Percentiles rank a stretch among this genome's conserved stretches.
phyloP scores from a whole-genome alignment of 2,888 invertebrate genomes.

The Harpalus rufipes region DNA sequence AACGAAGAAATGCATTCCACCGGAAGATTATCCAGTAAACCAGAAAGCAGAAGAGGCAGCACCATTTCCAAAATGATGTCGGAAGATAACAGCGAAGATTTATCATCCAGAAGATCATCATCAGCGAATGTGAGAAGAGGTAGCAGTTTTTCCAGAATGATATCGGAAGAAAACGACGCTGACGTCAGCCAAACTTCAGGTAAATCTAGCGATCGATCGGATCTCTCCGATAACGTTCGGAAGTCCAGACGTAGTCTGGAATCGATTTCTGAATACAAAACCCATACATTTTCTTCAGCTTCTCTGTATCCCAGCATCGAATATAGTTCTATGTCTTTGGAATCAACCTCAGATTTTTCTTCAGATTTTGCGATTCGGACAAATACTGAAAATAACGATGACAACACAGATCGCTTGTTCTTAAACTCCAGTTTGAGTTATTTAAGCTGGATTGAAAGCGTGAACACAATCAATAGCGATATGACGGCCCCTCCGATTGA shows the following conservation, averaged over 20 bases:
- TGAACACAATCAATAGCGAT: slow-evolving; percentile 72
- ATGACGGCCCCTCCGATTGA: slow-evolving; percentile 68
- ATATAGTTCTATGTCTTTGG: slow-evolving; percentile 72
- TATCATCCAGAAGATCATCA: slow-evolving; percentile 54
- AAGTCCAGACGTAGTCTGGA: slow-evolving; percentile 75
- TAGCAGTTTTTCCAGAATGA: slow-evolving; percentile 58
- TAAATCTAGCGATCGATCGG: slow-evolving; percentile 57
- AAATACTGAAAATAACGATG: slow-evolving; percentile 70
- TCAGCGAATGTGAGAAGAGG: slow-evolving; percentile 54
- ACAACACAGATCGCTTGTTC: slow-evolving; percentile 72
- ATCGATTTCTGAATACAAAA: slow-evolving; percentile 76
- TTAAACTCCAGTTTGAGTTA: slow-evolving; percentile 75
- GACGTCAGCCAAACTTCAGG: slow-evolving; percentile 42
- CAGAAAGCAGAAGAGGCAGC: slow-evolving; percentile 54
- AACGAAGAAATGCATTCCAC: slow-evolving; percentile 58
- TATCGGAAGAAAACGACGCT: slow-evolving; percentile 61
- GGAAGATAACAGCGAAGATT: slow-evolving; percentile 51
- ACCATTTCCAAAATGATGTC: slow-evolving; percentile 50
- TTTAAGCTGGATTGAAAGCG: slow-evolving; percentile 76
- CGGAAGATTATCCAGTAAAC: slow-evolving; percentile 54
- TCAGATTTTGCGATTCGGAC: slow-evolving; percentile 73
- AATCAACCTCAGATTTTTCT: slow-evolving; percentile 73
- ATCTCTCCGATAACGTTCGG: slow-evolving; percentile 66
- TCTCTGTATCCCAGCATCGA: slow-evolving; percentile 71
- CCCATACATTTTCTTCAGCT: slow-evolving; percentile 74